These are phyloP conservation scores for Notocelia uddmanniana DNA, from an alignment of 2,888 invertebrate species.

Conservation along the genomic window DNA sequence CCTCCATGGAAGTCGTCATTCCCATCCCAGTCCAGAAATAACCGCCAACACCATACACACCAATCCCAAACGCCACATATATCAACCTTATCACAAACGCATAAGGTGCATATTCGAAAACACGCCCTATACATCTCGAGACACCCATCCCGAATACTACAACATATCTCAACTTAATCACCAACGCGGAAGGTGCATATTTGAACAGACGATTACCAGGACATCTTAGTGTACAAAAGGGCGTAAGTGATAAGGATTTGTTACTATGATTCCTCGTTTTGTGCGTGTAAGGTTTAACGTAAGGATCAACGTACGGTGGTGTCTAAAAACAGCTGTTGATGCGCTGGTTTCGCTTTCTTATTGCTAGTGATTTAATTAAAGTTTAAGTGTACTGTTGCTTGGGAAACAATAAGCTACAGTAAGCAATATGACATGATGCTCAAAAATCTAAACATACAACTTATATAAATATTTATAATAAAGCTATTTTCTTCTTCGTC, in stretches of 20 bases:
- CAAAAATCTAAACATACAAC: too few species aligned
- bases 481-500: too few species aligned
- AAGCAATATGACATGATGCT: neutral
- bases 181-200: neutral
- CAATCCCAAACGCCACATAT: too few species aligned
- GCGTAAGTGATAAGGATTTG: neutral
- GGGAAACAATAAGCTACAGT: slow-evolving; percentile 23
- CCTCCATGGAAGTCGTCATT: slow-evolving; percentile 77
- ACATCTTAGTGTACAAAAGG: neutral
- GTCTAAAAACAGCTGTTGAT: slow-evolving; percentile 82
- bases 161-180: neutral
- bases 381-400: slow-evolving; percentile 28
- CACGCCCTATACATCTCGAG: too few species aligned
- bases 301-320: slow-evolving; percentile 61
- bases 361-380: slow-evolving; percentile 53
- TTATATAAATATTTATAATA: too few species aligned
- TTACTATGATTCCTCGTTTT: neutral
- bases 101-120: neutral
- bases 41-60: slow-evolving; percentile 45
- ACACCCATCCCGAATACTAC: neutral
- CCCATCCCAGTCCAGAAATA: slow-evolving; percentile 80
- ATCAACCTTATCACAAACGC: neutral
- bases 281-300: neutral
- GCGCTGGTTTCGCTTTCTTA: slow-evolving; percentile 66
- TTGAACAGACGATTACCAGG: neutral